phyloP scores from a whole-genome alignment of 1,140 invertebrate species.

The Nasonia giraulti region DNA sequence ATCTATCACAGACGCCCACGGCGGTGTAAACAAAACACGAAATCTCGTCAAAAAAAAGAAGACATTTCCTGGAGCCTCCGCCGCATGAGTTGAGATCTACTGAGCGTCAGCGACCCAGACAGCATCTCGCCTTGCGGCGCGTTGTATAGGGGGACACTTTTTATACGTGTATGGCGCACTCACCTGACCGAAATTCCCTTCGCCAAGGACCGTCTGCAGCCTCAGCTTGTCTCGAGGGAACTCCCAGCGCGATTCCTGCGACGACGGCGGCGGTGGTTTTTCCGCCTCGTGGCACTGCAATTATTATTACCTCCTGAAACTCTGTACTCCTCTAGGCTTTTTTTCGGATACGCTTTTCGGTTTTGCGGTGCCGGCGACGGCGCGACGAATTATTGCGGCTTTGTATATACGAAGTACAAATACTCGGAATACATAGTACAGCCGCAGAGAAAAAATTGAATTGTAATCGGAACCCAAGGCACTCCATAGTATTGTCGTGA shows the following conservation, averaged over 20 bases:
- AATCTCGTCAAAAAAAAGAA: neutral
- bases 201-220: conserved; percentile 85
- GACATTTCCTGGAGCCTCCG: neutral
- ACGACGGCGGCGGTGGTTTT: conserved; percentile 73
- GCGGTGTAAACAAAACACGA: neutral
- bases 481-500: too few species aligned
- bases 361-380: too few species aligned
- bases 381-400: too few species aligned
- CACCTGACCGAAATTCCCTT: conserved; percentile 90
- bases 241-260: conserved; percentile 81
- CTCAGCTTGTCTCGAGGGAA: conserved; percentile 86
- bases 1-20: neutral
- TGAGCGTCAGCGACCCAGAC: neutral
- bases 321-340: neutral
- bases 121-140: neutral
- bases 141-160: conserved; percentile 8
- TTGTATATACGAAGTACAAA: too few species aligned
- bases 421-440: too few species aligned
- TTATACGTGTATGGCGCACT: conserved; percentile 47
- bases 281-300: conserved; percentile 70
- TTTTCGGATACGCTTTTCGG: neutral
- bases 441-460: too few species aligned
- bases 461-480: too few species aligned
- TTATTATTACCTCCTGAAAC: neutral
- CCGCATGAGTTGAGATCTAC: neutral